phyloP scores from a whole-genome alignment of 2,113 vertebrate genomes.

The Tyto alba region DNA sequence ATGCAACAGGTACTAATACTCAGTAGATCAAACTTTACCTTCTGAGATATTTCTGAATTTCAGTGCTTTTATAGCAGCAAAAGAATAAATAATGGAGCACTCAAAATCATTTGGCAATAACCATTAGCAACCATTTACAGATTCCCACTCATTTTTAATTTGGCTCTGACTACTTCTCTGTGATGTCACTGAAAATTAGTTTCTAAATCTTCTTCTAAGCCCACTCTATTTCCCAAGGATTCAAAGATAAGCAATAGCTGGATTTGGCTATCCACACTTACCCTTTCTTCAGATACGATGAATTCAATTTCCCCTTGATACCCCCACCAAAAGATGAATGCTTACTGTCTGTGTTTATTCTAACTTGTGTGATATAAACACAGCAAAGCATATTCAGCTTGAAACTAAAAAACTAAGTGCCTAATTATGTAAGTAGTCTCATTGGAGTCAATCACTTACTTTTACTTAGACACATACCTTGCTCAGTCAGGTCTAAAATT shows the following conservation, averaged over 20 bases:
- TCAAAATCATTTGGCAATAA: not conserved
- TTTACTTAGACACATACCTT: constrained; percentile 17
- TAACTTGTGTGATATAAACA: not conserved
- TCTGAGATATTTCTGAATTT: not conserved
- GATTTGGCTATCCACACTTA: not conserved
- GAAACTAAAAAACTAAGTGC: not conserved
- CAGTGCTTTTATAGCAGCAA: not conserved
- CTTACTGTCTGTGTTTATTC: not conserved
- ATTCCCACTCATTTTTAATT: not conserved
- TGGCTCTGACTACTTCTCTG: not conserved
- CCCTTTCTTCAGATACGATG: not conserved
- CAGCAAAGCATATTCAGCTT: not conserved
- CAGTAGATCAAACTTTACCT: not conserved
- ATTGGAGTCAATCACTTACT: not conserved
- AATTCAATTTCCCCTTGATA: not conserved
- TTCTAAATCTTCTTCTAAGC: not conserved
- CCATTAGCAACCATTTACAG: not conserved
- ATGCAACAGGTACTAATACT: not conserved
- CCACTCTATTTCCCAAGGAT: not conserved
- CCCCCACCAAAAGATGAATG: not conserved
- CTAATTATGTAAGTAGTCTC: not conserved
- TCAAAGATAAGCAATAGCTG: not conserved
- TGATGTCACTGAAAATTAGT: not conserved
- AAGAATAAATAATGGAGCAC: not conserved
- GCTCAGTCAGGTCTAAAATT: constrained; percentile 44